These are phyloP conservation scores for Zaprionus africanus DNA, from an alignment of 1,140 invertebrate species.

Conservation along the genomic window DNA sequence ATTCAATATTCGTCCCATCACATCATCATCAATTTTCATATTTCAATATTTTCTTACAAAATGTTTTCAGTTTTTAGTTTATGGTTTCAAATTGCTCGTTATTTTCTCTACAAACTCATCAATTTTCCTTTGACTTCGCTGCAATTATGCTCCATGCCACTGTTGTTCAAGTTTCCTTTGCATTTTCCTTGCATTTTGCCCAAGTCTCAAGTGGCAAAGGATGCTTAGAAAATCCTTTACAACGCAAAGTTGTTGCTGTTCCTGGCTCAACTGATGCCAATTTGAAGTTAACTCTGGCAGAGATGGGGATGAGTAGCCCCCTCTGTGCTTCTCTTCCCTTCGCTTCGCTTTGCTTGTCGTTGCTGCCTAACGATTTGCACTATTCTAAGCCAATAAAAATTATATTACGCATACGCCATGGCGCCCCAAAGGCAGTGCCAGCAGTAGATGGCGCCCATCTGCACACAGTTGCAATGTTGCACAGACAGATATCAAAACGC, in stretches of 20 bases:
- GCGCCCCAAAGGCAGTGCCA: conserved; percentile 19
- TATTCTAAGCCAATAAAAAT: conserved; percentile 75
- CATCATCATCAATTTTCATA: not conserved
- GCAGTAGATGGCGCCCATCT: not conserved
- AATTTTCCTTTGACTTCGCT: not conserved
- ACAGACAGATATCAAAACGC: conserved; percentile 63
- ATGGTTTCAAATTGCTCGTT: not conserved
- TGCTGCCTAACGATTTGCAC: conserved; percentile 47
- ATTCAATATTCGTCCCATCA: not conserved
- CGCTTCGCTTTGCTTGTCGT: no score
- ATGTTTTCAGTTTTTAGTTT: no score
- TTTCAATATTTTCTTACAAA: not conserved
- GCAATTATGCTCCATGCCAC: not conserved
- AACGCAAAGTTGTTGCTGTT: not conserved
- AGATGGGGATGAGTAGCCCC: not conserved
- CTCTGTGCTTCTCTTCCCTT: not conserved
- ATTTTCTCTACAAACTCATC: not conserved
- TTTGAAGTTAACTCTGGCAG: not conserved
- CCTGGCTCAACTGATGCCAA: no score
- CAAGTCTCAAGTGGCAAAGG: not conserved
- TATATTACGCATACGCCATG: conserved; percentile 75
- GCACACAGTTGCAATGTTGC: conserved; percentile 20
- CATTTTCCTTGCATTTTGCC: not conserved
- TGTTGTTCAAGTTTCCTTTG: not conserved
- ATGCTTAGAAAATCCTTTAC: not conserved